Evolutionary conservation across 2,113 vertebrate species (phyloP).

Genomic region (Mormoops blainvillei): DNA sequence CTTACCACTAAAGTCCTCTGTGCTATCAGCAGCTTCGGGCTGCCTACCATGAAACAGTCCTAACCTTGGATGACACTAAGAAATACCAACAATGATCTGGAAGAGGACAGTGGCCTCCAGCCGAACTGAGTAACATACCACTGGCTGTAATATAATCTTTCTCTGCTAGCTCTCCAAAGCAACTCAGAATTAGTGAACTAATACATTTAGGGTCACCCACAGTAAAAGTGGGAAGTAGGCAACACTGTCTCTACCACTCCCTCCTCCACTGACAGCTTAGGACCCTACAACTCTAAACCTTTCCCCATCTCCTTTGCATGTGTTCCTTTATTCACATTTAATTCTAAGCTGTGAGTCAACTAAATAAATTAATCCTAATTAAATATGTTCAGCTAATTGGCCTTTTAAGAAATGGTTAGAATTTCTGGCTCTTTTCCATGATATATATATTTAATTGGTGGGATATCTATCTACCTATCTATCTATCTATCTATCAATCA

Average conservation of each 20-base stretch:
- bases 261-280: neutral
- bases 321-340: neutral
- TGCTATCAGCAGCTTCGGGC: neutral
- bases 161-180: neutral
- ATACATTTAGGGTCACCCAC: neutral
- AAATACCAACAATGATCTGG: neutral
- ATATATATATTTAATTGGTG: too few species aligned
- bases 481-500: too few species aligned
- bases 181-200: neutral
- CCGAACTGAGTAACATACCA: neutral
- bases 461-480: too few species aligned
- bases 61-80: constrained; percentile 8
- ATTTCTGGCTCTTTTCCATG: neutral
- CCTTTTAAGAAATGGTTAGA: neutral
- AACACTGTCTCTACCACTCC: neutral
- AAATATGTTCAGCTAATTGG: neutral
- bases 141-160: neutral
- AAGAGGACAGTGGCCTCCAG: neutral
- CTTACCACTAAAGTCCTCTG: neutral
- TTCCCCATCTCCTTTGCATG: neutral
- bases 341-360: neutral
- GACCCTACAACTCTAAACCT: neutral
- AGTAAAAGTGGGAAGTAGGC: neutral
- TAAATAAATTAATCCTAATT: constrained; percentile 25
- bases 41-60: neutral